phyloP scores from a whole-genome alignment of 2,888 invertebrate genomes.

The Drosophila mayaguana region DNA sequence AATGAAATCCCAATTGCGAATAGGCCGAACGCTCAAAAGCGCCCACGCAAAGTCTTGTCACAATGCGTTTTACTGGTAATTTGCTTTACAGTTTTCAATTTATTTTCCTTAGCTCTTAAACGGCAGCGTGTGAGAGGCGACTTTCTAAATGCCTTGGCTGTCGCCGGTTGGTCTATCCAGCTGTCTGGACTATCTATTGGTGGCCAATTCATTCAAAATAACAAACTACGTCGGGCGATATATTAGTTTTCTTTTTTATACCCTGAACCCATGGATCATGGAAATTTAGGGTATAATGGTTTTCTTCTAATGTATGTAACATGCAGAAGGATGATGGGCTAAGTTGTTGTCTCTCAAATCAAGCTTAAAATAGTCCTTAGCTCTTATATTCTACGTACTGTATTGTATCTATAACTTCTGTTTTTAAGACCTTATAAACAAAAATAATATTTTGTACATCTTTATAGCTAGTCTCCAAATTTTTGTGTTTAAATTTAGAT shows the following conservation, averaged over 20 bases:
- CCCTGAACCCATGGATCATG: not conserved
- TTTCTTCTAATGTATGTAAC: not conserved
- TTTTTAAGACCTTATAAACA: too few species aligned
- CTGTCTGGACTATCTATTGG: constrained; percentile 70
- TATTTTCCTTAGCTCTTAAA: constrained; percentile 69
- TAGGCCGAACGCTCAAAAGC: constrained; percentile 31
- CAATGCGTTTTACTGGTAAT: constrained; percentile 80
- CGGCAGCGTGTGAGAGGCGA: constrained; percentile 64
- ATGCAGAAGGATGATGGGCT: not conserved
- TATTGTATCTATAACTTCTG: too few species aligned
- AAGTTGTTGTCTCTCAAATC: too few species aligned
- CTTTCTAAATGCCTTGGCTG: constrained; percentile 73
- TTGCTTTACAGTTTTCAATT: constrained; percentile 80
- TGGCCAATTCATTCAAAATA: constrained; percentile 71
- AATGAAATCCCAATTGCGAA: constrained; percentile 30
- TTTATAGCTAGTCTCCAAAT: too few species aligned
- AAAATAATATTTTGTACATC: too few species aligned
- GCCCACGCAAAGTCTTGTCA: constrained; percentile 76
- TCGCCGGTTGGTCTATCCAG: constrained; percentile 52
- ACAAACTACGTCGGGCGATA: constrained; percentile 37
- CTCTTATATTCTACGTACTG: too few species aligned
- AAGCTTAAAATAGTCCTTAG: too few species aligned
- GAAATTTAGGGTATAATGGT: not conserved
- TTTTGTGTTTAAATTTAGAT: too few species aligned
- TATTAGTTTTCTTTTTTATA: constrained; percentile 33